These are phyloP conservation scores for Eolophus roseicapilla DNA, from an alignment of 2,113 vertebrate genomes.

Conservation along the genomic window DNA sequence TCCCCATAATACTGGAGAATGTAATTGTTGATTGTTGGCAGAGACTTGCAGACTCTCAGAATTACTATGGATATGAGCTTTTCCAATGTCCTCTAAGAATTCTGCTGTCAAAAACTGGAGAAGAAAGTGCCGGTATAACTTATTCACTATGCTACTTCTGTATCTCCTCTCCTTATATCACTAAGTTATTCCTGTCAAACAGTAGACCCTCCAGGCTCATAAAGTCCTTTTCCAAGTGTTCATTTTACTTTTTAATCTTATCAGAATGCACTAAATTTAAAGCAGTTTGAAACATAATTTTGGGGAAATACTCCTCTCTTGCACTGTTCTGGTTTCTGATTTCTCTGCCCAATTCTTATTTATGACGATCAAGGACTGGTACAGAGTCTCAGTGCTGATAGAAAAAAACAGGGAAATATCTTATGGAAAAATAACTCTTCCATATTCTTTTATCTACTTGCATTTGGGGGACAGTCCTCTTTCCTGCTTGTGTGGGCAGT, in stretches of 20 bases:
- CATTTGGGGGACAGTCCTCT: background rate
- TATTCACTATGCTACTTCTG: background rate
- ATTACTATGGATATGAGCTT: background rate
- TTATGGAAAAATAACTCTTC: background rate
- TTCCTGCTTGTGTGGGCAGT: background rate
- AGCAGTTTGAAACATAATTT: background rate
- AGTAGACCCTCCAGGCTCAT: background rate
- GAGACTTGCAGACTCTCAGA: background rate
- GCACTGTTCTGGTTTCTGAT: background rate
- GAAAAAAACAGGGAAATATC: background rate
- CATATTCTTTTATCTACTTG: background rate
- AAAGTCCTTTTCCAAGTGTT: background rate
- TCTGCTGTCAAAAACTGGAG: background rate
- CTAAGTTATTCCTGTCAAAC: background rate
- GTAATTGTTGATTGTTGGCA: background rate
- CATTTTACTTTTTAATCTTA: background rate
- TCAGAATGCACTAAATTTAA: background rate
- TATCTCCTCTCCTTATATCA: background rate
- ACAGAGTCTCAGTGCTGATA: background rate
- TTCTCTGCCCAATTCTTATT: background rate
- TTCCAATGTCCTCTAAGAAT: background rate
- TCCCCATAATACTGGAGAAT: background rate
- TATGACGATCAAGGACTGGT: background rate
- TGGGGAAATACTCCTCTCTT: background rate
- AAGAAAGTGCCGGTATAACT: background rate